These are phyloP conservation scores for Porphyrio hochstetteri DNA, from an alignment of 2,113 vertebrate genomes.

Conservation along the genomic window DNA sequence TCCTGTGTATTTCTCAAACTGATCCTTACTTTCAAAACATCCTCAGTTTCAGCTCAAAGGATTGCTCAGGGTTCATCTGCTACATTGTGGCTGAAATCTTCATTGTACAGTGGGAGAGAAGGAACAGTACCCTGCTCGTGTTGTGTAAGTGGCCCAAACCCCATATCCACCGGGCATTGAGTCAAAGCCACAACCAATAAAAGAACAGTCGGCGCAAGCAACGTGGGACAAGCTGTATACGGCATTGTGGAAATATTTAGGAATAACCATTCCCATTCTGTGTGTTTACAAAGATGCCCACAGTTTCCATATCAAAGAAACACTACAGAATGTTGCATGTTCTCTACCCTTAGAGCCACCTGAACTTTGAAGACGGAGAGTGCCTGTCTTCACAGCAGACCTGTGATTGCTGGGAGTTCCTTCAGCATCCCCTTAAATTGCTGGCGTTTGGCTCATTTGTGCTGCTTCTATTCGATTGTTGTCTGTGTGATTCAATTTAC, in stretches of 20 bases:
- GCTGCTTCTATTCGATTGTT: slow-evolving; percentile 30
- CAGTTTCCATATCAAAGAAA: not conserved
- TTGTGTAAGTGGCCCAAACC: not conserved
- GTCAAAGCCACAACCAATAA: not conserved
- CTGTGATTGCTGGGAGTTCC: not conserved
- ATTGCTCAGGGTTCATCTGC: not conserved
- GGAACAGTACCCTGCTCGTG: not conserved
- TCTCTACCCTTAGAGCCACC: not conserved
- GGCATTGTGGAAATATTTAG: not conserved
- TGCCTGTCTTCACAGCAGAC: not conserved
- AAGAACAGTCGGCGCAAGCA: not conserved
- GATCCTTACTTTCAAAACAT: not conserved
- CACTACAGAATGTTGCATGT: not conserved
- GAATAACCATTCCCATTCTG: not conserved
- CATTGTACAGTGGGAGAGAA: not conserved
- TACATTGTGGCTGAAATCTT: not conserved
- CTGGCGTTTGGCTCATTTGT: slow-evolving; percentile 42
- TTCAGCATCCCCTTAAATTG: not conserved
- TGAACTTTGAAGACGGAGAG: not conserved
- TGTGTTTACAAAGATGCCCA: not conserved
- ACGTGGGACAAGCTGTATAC: not conserved
- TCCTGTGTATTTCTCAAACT: not conserved
- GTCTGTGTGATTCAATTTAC: slow-evolving; percentile 58
- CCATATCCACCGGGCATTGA: not conserved
- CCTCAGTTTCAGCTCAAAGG: not conserved